Conservation (phyloP, 2,797 vertebrate species). For the Knipowitschia caucasica region DNA sequence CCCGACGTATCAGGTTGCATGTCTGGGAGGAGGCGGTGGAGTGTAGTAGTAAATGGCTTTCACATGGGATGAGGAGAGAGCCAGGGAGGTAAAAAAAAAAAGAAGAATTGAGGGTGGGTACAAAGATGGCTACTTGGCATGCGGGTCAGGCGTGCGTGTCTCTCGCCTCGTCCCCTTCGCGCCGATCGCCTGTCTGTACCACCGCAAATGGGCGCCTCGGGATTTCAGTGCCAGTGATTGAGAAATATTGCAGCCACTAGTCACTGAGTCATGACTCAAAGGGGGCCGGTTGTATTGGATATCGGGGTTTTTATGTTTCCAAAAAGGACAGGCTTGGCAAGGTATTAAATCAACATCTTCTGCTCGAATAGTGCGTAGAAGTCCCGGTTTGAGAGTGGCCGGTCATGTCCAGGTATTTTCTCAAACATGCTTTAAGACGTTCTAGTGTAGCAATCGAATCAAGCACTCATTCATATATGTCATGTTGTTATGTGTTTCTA, state of each 20-base stretch:
- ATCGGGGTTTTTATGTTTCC: constrained; percentile 45
- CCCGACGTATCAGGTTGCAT: constrained; percentile 4
- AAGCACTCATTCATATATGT: background rate
- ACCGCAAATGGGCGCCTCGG: constrained; percentile 20
- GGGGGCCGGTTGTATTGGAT: constrained; percentile 41
- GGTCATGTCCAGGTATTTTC: background rate
- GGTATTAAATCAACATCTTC: constrained; percentile 38
- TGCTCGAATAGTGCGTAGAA: background rate
- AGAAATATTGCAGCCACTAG: constrained; percentile 51
- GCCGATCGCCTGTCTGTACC: constrained; percentile 18
- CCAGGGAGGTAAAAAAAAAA: background rate
- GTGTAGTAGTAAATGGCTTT: constrained; percentile 12
- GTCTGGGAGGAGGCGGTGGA: constrained; percentile 7
- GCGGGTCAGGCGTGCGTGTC: constrained; percentile 62
- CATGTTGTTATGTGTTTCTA: too few species aligned
- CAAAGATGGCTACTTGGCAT: constrained; percentile 73
- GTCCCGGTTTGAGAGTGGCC: background rate
- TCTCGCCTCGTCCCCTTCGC: constrained; percentile 40
- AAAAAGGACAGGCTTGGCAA: constrained; percentile 44
- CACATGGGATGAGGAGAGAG: constrained; percentile 20
- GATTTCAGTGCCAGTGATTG: constrained; percentile 52
- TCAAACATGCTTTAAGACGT: too few species aligned
- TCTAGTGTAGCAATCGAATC: too few species aligned
- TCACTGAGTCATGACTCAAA: constrained; percentile 51
- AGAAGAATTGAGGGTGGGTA: constrained; percentile 47